phyloP scores from a whole-genome alignment of 2,888 invertebrate species.

The Pollenia labialis region DNA sequence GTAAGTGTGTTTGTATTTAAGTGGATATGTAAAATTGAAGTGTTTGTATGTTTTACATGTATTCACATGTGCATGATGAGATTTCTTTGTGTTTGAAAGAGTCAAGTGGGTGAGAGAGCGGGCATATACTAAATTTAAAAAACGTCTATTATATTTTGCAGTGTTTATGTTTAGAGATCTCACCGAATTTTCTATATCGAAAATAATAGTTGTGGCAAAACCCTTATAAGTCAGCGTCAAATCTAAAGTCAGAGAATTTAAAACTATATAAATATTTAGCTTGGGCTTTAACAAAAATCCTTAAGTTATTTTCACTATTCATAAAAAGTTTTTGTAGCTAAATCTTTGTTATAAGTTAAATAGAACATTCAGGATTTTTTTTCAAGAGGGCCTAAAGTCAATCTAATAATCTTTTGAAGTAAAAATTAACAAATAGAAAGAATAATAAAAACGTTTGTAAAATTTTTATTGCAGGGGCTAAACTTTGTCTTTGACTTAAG shows the following conservation, averaged over 20 bases:
- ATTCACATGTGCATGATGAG: constrained; percentile 20
- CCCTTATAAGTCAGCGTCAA: no score
- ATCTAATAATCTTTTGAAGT: no score
- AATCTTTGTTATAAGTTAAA: neutral
- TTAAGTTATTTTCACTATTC: no score
- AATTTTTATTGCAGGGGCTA: no score
- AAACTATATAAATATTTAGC: neutral
- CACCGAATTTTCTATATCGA: no score
- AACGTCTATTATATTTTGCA: no score
- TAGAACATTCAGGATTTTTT: neutral
- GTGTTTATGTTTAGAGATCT: no score
- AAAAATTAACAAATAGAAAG: no score
- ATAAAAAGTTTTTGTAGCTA: neutral
- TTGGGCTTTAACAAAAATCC: neutral
- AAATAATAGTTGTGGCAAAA: no score
- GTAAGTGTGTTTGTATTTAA: neutral
- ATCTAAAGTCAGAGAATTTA: neutral
- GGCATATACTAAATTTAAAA: neutral
- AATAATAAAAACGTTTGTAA: no score
- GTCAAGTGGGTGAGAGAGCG: constrained; percentile 16
- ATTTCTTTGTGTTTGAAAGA: constrained; percentile 26
- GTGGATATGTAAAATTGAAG: constrained; percentile 42
- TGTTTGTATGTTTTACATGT: constrained; percentile 27
- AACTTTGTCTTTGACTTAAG: no score
- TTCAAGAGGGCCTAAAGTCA: no score